Percentiles rank a stretch among this genome's conserved stretches.
These are phyloP conservation scores for Cygnus atratus DNA, from an alignment of 2,113 vertebrate genomes.

Conservation along the genomic window DNA sequence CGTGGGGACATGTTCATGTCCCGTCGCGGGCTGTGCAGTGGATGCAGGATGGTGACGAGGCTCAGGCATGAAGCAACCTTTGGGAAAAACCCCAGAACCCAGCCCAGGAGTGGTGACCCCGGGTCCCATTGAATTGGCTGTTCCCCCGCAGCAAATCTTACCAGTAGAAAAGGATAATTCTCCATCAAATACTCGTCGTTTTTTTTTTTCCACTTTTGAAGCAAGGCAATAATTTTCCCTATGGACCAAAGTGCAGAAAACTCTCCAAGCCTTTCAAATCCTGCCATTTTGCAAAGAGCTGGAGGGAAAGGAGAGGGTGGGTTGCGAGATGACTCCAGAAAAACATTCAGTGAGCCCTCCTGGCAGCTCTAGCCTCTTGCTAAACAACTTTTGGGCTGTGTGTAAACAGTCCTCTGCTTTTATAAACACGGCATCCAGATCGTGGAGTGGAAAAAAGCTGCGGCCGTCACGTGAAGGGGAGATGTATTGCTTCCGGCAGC, in stretches of 20 bases:
- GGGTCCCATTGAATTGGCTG: background rate
- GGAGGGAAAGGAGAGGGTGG: background rate
- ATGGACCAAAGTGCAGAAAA: background rate
- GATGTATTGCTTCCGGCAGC: slow-evolving; percentile 31
- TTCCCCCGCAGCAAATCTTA: background rate
- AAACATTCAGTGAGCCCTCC: background rate
- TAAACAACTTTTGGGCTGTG: slow-evolving; percentile 28
- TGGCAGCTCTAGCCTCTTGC: slow-evolving; percentile 10
- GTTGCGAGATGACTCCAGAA: background rate
- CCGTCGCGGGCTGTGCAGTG: accelerated
- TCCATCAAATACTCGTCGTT: background rate
- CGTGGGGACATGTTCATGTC: background rate
- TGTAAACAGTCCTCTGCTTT: slow-evolving; percentile 36
- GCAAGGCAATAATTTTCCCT: background rate
- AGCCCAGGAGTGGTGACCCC: background rate
- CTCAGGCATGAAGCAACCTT: background rate
- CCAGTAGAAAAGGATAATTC: background rate
- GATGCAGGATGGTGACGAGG: accelerated
- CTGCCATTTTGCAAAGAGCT: background rate
- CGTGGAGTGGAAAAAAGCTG: background rate
- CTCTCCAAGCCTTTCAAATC: background rate
- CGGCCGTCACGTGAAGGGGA: background rate
- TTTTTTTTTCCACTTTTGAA: background rate
- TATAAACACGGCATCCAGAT: slow-evolving; percentile 34
- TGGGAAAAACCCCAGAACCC: background rate